Conservation (phyloP, 2,113 vertebrate genomes). For the Paratilapia polleni region DNA sequence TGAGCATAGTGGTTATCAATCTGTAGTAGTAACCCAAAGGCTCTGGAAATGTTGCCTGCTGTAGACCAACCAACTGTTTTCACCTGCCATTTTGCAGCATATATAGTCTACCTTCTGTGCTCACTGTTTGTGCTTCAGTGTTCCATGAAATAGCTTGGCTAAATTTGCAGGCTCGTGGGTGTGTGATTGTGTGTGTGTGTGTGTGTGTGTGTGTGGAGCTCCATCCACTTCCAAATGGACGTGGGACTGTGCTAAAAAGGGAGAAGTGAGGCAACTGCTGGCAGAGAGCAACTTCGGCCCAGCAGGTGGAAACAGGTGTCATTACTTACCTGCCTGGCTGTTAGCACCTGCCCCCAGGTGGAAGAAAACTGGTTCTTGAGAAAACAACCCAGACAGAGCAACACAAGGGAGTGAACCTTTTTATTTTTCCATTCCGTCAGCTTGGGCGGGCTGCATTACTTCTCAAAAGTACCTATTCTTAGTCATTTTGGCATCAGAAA, state of each 20-base stretch:
- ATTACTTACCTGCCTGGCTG: slow-evolving; percentile 36
- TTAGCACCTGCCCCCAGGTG: slow-evolving; percentile 45
- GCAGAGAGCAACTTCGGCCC: slow-evolving; percentile 9
- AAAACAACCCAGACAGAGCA: slow-evolving; percentile 9
- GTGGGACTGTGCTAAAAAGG: slow-evolving; percentile 32
- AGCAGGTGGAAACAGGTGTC: slow-evolving; percentile 59
- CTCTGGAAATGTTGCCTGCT: slow-evolving; percentile 21
- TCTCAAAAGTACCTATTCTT: background rate
- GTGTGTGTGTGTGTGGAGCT: background rate
- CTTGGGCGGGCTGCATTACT: background rate
- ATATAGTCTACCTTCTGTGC: slow-evolving; percentile 29
- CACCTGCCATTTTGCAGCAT: slow-evolving; percentile 4
- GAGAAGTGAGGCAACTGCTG: slow-evolving; percentile 23
- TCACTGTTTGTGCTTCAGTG: slow-evolving; percentile 42
- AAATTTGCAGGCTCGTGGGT: slow-evolving; percentile 26
- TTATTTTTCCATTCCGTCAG: background rate
- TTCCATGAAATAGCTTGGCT: slow-evolving; percentile 53
- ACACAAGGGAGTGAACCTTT: background rate
- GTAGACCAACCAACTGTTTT: slow-evolving; percentile 25
- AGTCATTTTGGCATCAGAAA: background rate
- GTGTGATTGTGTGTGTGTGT: slow-evolving; percentile 12
- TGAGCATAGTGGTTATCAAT: background rate
- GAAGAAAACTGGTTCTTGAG: slow-evolving; percentile 50
- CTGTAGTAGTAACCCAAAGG: background rate
- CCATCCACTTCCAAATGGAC: slow-evolving; percentile 8